These are phyloP conservation scores for Drosophila greeni DNA, from an alignment of 2,888 invertebrate genomes.

Conservation along the genomic window DNA sequence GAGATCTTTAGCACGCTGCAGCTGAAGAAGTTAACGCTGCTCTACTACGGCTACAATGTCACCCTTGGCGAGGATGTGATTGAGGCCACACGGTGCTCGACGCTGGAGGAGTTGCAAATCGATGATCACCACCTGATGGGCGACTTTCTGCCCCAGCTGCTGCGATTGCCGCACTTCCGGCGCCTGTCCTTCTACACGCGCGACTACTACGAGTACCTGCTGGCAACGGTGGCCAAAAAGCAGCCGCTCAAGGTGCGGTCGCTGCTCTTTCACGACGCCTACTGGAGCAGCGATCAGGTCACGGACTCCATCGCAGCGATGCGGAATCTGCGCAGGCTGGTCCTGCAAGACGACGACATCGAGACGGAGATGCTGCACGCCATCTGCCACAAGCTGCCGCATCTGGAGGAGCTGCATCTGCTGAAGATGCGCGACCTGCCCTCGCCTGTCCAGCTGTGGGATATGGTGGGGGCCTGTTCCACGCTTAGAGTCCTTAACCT, in stretches of 20 bases:
- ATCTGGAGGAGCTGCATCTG: slow-evolving; percentile 56
- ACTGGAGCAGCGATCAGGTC: slow-evolving; percentile 40
- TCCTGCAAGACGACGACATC: slow-evolving; percentile 50
- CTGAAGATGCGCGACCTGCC: slow-evolving; percentile 50
- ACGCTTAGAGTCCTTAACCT: slow-evolving; percentile 38
- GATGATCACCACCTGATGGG: slow-evolving; percentile 30
- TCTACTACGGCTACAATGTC: slow-evolving; percentile 37
- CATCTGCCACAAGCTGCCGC: slow-evolving; percentile 31
- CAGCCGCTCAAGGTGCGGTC: slow-evolving; percentile 30
- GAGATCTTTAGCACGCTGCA: slow-evolving; percentile 35
- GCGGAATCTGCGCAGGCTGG: slow-evolving; percentile 40
- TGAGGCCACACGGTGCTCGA: slow-evolving; percentile 4
- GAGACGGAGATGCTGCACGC: slow-evolving; percentile 28
- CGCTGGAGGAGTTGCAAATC: slow-evolving; percentile 16
- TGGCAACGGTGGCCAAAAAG: slow-evolving; percentile 26
- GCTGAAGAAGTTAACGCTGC: slow-evolving; percentile 48
- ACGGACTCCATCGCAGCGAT: slow-evolving; percentile 20
- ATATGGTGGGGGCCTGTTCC: slow-evolving; percentile 12
- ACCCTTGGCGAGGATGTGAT: slow-evolving; percentile 5
- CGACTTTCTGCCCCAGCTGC: slow-evolving; percentile 1
- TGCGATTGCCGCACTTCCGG: slow-evolving; percentile 20
- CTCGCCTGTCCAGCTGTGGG: slow-evolving; percentile 43
- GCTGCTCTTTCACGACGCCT: slow-evolving; percentile 46
- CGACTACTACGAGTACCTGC: slow-evolving; percentile 31
- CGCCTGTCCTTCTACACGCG: slow-evolving; percentile 27